Conservation (phyloP, 2,888 invertebrate species). For the Lacanobia wlatinum region DNA sequence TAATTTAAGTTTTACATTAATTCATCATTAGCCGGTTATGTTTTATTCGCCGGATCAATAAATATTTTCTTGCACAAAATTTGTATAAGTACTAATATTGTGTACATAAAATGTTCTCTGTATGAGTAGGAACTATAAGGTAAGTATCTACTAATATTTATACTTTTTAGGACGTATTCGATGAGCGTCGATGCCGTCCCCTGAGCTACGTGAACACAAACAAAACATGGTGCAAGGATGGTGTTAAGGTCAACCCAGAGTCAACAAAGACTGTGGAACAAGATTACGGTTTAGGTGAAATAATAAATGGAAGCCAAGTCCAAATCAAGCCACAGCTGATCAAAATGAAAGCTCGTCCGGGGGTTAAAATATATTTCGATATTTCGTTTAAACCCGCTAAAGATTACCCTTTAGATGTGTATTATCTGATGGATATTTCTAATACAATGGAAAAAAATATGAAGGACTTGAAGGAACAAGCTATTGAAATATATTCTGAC, state of each 20-base stretch:
- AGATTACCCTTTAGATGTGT: conserved; percentile 96
- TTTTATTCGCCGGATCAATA: no score
- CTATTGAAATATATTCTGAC: conserved; percentile 82
- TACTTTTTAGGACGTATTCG: conserved; percentile 63
- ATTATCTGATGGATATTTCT: conserved; percentile 95
- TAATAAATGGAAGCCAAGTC: conserved; percentile 45
- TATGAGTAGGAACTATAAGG: no score
- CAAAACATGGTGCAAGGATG: conserved; percentile 71
- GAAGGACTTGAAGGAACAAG: conserved; percentile 86
- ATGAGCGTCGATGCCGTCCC: conserved; percentile 70
- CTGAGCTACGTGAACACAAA: conserved; percentile 32
- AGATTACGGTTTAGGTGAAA: conserved; percentile 55
- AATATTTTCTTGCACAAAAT: no score
- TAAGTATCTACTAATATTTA: not conserved
- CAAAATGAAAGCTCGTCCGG: conserved; percentile 86
- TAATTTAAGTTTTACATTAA: no score
- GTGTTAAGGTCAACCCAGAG: conserved; percentile 62
- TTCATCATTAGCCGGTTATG: no score
- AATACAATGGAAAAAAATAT: conserved; percentile 93
- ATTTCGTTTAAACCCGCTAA: conserved; percentile 92
- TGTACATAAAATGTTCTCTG: no score
- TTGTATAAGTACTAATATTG: no score
- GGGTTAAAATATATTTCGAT: conserved; percentile 77
- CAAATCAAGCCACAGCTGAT: conserved; percentile 91
- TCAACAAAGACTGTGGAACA: not conserved